phyloP scores from a whole-genome alignment of 1,140 invertebrate species.

The Babylonia areolata region DNA sequence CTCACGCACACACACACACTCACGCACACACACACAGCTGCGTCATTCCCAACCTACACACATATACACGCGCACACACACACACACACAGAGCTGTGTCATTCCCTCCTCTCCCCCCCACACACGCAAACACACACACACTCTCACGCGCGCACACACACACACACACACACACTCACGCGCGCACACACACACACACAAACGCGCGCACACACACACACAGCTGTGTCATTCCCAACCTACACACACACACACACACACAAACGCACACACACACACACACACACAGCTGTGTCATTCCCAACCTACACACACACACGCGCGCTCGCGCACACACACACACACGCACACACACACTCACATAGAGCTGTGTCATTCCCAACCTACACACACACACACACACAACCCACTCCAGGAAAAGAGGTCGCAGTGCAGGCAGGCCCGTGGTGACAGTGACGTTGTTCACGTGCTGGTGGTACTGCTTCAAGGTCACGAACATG shows the following conservation, averaged over 20 bases:
- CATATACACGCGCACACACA: not conserved
- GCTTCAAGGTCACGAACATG: slow-evolving; percentile 64
- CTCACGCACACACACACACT: not conserved
- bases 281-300: not conserved
- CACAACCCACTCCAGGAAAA: slow-evolving; percentile 63
- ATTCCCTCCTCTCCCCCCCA: not conserved
- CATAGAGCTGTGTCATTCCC: not conserved
- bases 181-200: no score
- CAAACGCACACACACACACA: not conserved
- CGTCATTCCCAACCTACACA: not conserved
- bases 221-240: no score
- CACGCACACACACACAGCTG: not conserved
- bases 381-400: not conserved
- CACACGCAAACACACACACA: no score
- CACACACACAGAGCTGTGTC: not conserved
- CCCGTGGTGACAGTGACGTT: slow-evolving; percentile 52
- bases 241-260: no score
- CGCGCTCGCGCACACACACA: no score
- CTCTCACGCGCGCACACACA: no score
- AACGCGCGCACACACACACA: no score
- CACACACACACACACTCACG: no score
- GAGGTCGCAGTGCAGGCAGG: slow-evolving; percentile 72
- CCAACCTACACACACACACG: not conserved
- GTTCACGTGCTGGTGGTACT: slow-evolving; percentile 67
- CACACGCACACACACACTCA: not conserved